Conservation (phyloP, 2,113 vertebrate species). For the Puma concolor region DNA sequence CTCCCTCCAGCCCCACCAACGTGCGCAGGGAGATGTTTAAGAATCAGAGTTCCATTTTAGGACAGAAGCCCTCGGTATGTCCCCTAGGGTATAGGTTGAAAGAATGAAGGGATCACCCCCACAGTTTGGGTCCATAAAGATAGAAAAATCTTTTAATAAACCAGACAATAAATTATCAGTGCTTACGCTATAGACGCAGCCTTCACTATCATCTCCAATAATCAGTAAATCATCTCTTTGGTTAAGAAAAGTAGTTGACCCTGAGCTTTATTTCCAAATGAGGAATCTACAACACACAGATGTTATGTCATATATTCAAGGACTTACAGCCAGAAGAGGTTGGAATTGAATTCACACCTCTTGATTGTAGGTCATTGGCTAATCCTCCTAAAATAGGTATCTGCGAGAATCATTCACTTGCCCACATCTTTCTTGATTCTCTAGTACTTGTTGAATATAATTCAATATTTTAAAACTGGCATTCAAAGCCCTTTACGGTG, state of each 20-base stretch:
- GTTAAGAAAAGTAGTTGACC: conserved; percentile 15
- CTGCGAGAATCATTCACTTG: neutral
- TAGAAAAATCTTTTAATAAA: conserved; percentile 33
- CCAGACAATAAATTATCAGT: neutral
- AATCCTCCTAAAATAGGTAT: neutral
- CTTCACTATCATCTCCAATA: neutral
- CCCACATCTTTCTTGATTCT: neutral
- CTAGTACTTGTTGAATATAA: neutral
- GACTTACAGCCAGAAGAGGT: neutral
- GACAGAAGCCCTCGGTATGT: neutral
- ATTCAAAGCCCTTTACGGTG: neutral
- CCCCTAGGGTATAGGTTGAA: neutral
- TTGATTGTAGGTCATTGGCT: neutral
- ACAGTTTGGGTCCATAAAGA: neutral
- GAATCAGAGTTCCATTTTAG: neutral
- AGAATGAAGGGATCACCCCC: neutral
- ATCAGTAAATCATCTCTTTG: neutral
- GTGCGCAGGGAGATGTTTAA: neutral
- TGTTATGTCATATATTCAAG: neutral
- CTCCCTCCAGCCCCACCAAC: neutral
- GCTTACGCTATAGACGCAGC: neutral
- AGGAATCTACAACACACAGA: neutral
- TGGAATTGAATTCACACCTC: neutral
- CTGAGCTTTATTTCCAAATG: neutral
- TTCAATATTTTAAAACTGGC: neutral